A percentile compares a stretch with the other conserved stretches of the same genome.
phyloP scores from a whole-genome alignment of 2,113 vertebrate genomes.

The Nanorana parkeri region DNA sequence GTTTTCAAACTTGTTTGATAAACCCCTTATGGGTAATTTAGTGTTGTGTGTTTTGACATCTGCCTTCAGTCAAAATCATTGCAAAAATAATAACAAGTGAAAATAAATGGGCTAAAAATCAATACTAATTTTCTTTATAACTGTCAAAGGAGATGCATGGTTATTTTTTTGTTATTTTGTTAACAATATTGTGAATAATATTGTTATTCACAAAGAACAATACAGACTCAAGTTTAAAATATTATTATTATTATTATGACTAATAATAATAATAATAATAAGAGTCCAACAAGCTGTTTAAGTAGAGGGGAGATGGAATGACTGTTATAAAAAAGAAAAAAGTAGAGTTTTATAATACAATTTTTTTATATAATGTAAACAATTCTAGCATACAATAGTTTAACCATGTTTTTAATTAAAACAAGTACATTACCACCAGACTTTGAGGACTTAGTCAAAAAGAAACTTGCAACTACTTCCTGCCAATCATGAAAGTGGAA shows the following conservation, averaged over 20 bases:
- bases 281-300: background rate
- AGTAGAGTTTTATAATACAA: too few relatives aligned
- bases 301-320: too few relatives aligned
- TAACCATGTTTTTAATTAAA: too few relatives aligned
- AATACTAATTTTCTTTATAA: constrained; percentile 36
- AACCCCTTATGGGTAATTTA: constrained; percentile 9
- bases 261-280: background rate
- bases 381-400: too few relatives aligned
- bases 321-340: too few relatives aligned
- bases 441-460: too few relatives aligned
- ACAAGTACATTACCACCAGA: too few relatives aligned
- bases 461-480: too few relatives aligned
- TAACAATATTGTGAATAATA: background rate
- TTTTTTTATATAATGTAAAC: too few relatives aligned
- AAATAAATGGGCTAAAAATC: constrained; percentile 22
- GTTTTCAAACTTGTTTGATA: constrained; percentile 29
- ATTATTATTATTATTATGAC: too few relatives aligned
- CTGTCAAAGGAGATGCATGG: constrained; percentile 14
- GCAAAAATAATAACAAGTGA: constrained; percentile 39
- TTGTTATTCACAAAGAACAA: background rate
- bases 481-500: too few relatives aligned
- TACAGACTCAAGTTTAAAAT: background rate
- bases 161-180: constrained; percentile 22
- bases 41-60: background rate
- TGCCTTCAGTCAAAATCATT: constrained; percentile 45